phyloP scores from a whole-genome alignment of 2,113 vertebrate species.

The Hemicordylus capensis region DNA sequence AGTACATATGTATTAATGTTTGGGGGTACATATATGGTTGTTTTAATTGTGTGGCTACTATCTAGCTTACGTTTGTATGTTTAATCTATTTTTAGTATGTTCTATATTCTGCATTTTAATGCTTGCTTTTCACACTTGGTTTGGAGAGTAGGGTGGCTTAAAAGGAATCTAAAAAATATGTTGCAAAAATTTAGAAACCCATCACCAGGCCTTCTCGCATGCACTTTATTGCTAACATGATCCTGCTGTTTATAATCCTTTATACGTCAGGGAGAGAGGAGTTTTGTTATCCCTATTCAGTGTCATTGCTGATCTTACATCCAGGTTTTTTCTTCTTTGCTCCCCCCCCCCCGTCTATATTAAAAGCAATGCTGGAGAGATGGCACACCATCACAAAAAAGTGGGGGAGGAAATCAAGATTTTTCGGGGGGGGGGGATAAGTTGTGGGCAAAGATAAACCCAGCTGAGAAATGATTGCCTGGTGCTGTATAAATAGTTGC shows the following conservation, averaged over 20 bases:
- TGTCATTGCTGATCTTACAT: constrained; percentile 24
- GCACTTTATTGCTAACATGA: neutral
- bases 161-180: neutral
- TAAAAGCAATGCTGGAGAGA: constrained; percentile 9
- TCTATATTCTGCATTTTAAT: neutral
- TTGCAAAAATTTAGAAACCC: neutral
- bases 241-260: constrained; percentile 14
- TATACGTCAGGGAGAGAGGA: neutral
- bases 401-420: neutral
- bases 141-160: neutral
- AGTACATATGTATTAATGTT: neutral
- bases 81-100: neutral
- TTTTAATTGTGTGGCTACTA: neutral
- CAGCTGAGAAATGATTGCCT: neutral
- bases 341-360: neutral
- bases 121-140: neutral
- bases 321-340: constrained; percentile 2
- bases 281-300: constrained; percentile 26
- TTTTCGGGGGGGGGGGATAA: neutral
- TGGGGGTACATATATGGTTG: neutral
- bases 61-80: too few species aligned
- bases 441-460: neutral
- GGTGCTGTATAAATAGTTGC: constrained; percentile 59
- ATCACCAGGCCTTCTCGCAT: neutral
- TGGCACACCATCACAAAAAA: constrained; percentile 19